A percentile compares a stretch with the other conserved stretches of the same genome.
These are phyloP conservation scores for Pangasianodon hypophthalmus DNA, from an alignment of 2,113 vertebrate species.

Conservation along the genomic window DNA sequence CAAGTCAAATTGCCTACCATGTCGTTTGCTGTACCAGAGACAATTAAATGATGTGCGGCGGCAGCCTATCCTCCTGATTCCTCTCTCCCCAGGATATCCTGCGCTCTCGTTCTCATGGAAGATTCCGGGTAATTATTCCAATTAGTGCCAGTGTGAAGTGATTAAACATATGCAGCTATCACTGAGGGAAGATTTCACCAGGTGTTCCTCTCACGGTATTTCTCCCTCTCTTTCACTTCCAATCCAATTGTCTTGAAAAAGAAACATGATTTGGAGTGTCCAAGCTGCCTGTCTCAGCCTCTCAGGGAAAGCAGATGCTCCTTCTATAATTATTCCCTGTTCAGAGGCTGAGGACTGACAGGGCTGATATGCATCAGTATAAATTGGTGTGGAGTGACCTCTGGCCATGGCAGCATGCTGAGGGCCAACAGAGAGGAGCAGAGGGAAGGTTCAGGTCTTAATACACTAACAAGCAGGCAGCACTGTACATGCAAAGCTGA, in stretches of 20 bases:
- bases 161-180: slow-evolving; percentile 60
- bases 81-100: slow-evolving; percentile 51
- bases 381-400: slow-evolving; percentile 61
- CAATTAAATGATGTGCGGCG: slow-evolving; percentile 41
- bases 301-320: slow-evolving; percentile 63
- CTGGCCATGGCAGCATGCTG: slow-evolving; percentile 45
- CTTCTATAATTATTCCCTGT: slow-evolving; percentile 63
- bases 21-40: slow-evolving; percentile 39
- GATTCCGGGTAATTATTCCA: slow-evolving; percentile 58
- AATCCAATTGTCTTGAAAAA: slow-evolving; percentile 47
- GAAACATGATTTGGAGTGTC: slow-evolving; percentile 51
- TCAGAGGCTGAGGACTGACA: slow-evolving; percentile 59
- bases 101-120: slow-evolving; percentile 42
- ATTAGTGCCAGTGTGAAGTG: slow-evolving; percentile 56
- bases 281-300: slow-evolving; percentile 59
- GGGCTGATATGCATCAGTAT: slow-evolving; percentile 60
- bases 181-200: slow-evolving; percentile 61
- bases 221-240: slow-evolving; percentile 34
- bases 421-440: slow-evolving; percentile 19
- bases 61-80: slow-evolving; percentile 34
- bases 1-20: slow-evolving; percentile 17
- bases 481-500: slow-evolving; percentile 35
- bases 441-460: slow-evolving; percentile 36
- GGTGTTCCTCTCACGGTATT: slow-evolving; percentile 57
- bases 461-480: slow-evolving; percentile 56